Evolutionary conservation across 2,113 vertebrate species (phyloP), one percentile per base, ranked within the genome.

Genomic region (Rhabdomys dilectus): DNA sequence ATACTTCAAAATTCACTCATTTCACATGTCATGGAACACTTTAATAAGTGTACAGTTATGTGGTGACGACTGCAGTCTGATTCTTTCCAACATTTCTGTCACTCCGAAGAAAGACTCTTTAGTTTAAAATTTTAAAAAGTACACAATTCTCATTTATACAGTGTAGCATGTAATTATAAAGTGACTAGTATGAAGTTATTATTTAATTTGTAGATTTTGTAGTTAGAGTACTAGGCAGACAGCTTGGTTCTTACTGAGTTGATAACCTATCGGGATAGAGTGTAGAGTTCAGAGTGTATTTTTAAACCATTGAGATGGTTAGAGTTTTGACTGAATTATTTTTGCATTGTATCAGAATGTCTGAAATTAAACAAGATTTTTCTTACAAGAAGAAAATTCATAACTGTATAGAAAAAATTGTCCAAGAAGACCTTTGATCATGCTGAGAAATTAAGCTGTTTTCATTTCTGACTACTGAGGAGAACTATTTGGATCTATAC

Each of bases 311-410:
- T 11, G 17, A 80, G 34, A 56, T 75, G 36, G 31, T 34, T 77
- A 58, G 60, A 91, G 91, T 85, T 68, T 90, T 92, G 72, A 88
- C 53, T 53, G 5, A 88, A 58, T 75, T 88, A 66, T 29, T 85
- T 91, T 81, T 91, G 70, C 77, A 26, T 64, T 92, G 24, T 34
- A 73, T 90, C 24, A 94, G 29, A 93, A 78, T 75, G 62, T 94
- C 58, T 72, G 12, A 93, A 92, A 13, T 10, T 56, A n/a, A 86
- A 72, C 21, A 93, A 86, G 34, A 62, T 75, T 60, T 66, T 77
- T 80, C 16, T 81, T 58, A 51, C 9, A 58, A 13, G 48, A 60
- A 62, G 51, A 84, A 68, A 90, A 77, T 96, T 96, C 42, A 26
- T 70, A 31, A 89, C 26, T 73, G 12, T 80, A 58, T 17, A 89